A percentile compares a stretch with the other conserved stretches of the same genome.
phyloP scores from a whole-genome alignment of 2,888 invertebrate genomes.

The Brenthis ino region DNA sequence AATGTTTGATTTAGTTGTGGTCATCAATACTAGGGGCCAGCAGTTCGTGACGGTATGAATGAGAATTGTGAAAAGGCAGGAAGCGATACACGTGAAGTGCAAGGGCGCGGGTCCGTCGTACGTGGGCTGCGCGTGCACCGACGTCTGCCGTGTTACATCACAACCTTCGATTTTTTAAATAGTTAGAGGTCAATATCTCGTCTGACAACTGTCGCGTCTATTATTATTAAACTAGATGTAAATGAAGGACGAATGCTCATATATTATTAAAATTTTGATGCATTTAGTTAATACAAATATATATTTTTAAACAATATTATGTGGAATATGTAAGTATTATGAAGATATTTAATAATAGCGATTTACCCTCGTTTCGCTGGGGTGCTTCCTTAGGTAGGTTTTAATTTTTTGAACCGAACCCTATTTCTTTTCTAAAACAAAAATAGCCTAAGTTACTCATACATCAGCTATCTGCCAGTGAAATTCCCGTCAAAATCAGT shows the following conservation, averaged over 20 bases:
- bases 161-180: constrained; percentile 21
- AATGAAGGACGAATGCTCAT: background rate
- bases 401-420: too few relatives aligned
- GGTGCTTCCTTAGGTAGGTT: too few relatives aligned
- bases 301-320: background rate
- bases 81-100: constrained; percentile 45
- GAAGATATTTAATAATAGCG: too few relatives aligned
- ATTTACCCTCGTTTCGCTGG: too few relatives aligned
- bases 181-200: constrained; percentile 26
- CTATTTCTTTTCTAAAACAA: too few relatives aligned
- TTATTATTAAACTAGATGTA: background rate
- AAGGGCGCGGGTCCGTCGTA: constrained; percentile 43
- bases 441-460: too few relatives aligned
- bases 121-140: constrained; percentile 31
- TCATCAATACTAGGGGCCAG: constrained; percentile 24
- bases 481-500: too few relatives aligned
- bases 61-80: constrained; percentile 45
- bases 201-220: constrained; percentile 10
- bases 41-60: constrained; percentile 46
- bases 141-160: constrained; percentile 23
- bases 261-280: background rate
- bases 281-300: background rate
- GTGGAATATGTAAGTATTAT: background rate
- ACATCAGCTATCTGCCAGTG: too few relatives aligned
- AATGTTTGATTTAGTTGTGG: background rate